phyloP scores from a whole-genome alignment of 2,113 vertebrate species.

The Pipa parva region DNA sequence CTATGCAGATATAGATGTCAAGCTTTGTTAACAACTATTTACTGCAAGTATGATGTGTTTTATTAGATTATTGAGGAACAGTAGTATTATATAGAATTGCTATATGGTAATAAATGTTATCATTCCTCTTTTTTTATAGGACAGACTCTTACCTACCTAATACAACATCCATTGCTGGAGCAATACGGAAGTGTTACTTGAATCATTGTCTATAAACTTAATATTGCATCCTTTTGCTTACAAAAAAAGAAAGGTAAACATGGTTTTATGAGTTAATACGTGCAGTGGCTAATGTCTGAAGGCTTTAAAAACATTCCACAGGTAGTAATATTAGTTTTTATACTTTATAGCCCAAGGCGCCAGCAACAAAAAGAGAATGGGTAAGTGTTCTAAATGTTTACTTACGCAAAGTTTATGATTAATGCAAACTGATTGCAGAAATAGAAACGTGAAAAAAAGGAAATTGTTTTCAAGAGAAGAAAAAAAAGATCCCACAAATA shows the following conservation, averaged over 20 bases:
- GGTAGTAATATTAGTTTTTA: constrained; percentile 27
- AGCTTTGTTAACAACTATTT: constrained; percentile 29
- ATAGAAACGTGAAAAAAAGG: no score
- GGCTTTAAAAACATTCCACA: constrained; percentile 39
- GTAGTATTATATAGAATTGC: no score
- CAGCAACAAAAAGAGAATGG: constrained; percentile 6
- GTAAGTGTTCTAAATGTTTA: constrained; percentile 20
- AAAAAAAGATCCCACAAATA: no score
- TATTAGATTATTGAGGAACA: constrained; percentile 39
- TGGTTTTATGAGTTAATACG: constrained; percentile 40
- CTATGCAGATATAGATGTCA: constrained; percentile 5
- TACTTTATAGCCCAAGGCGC: constrained; percentile 17
- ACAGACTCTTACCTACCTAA: constrained; percentile 9
- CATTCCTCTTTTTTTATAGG: constrained; percentile 14
- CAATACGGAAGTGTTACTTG: constrained; percentile 2
- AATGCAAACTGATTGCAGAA: no score
- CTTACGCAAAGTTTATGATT: constrained; percentile 4
- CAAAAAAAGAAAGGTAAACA: constrained; percentile 21
- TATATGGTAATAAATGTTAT: constrained; percentile 24
- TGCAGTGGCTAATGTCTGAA: constrained; percentile 30
- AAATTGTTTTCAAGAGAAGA: no score
- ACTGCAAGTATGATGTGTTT: constrained; percentile 23
- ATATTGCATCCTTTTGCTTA: constrained; percentile 30
- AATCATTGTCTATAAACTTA: constrained; percentile 31
- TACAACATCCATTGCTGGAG: constrained; percentile 17